These are phyloP conservation scores for Thinocorus orbignyianus DNA, from an alignment of 2,113 vertebrate genomes.

Conservation along the genomic window DNA sequence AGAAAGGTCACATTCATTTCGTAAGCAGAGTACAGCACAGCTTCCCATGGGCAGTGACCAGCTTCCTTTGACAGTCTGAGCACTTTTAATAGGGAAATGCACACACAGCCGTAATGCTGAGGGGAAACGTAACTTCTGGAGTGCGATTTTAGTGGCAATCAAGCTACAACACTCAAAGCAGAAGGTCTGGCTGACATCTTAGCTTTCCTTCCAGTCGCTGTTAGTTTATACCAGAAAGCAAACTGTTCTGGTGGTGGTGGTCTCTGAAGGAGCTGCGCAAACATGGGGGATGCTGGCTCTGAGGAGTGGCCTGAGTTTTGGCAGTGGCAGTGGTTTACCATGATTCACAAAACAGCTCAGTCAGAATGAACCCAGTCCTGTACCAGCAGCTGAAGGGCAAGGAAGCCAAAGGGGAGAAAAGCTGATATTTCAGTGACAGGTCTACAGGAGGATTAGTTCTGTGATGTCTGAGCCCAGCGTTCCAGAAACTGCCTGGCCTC, in stretches of 20 bases:
- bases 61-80: not conserved
- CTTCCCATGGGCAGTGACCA: not conserved
- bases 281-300: not conserved
- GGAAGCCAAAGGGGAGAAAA: not conserved
- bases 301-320: not conserved
- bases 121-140: not conserved
- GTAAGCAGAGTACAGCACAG: not conserved
- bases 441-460: conserved; percentile 38
- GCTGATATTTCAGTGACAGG: not conserved
- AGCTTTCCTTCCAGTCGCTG: not conserved
- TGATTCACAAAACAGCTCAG: not conserved
- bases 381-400: not conserved
- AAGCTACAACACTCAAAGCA: not conserved
- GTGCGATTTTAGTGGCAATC: not conserved
- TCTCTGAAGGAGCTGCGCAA: not conserved
- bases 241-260: not conserved
- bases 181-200: not conserved
- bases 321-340: not conserved
- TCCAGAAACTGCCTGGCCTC: conserved; percentile 26
- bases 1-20: not conserved
- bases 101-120: not conserved
- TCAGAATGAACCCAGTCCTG: not conserved
- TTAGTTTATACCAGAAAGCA: not conserved
- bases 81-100: not conserved
- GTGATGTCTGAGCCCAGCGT: conserved; percentile 4